A percentile compares a stretch with the other conserved stretches of the same genome.
Conservation (phyloP, 1,140 invertebrate genomes). For the Leptinotarsa defecta region DNA sequence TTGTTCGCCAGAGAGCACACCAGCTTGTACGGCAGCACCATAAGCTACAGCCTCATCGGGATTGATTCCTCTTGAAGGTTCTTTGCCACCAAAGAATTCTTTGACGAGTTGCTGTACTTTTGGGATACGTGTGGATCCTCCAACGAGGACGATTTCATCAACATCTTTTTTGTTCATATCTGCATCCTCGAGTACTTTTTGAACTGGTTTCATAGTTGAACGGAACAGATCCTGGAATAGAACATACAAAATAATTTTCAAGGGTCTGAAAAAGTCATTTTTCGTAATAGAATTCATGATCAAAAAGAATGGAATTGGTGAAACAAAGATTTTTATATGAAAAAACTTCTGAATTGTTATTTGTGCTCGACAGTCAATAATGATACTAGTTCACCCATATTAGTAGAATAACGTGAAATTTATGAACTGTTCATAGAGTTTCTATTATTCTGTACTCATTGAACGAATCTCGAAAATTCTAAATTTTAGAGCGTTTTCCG, state of each 20-base stretch:
- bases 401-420: no score
- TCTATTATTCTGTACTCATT: no score
- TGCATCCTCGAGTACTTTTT: conserved; percentile 93
- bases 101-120: conserved; percentile 99
- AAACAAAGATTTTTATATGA: no score
- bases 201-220: conserved; percentile 98
- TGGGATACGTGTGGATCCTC: conserved; percentile 98
- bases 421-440: no score
- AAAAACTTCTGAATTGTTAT: no score
- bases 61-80: conserved; percentile 97
- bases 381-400: no score
- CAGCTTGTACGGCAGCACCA: conserved; percentile 98
- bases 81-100: conserved; percentile 98
- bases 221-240: conserved; percentile 84
- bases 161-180: conserved; percentile 99
- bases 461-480: no score
- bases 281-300: no score
- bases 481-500: no score
- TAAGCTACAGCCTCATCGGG: conserved; percentile 98
- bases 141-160: conserved; percentile 98
- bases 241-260: background rate
- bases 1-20: conserved; percentile 86
- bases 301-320: no score
- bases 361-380: no score
- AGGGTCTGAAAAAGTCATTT: no score